Conservation (phyloP, 1,140 invertebrate species). For the Hypsibius dujardini region DNA sequence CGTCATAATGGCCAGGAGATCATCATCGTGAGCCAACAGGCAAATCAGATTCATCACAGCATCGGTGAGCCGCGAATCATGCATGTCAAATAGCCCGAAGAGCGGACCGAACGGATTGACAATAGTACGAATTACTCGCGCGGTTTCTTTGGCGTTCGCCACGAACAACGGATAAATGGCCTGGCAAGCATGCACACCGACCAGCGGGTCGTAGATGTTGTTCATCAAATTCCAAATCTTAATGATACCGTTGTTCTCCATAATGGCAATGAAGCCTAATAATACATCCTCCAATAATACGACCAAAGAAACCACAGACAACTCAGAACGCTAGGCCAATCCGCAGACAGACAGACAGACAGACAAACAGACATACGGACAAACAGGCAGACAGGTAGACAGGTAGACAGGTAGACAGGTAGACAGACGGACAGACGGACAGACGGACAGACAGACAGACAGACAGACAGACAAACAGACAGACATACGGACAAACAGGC, state of each 20-base stretch:
- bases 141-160: background rate
- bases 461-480: too few relatives aligned
- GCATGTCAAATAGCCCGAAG: background rate
- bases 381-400: too few relatives aligned
- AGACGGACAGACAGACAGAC: too few relatives aligned
- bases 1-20: slow-evolving; percentile 7
- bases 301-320: too few relatives aligned
- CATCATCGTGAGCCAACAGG: background rate
- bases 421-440: too few relatives aligned
- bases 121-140: background rate
- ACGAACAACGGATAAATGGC: slow-evolving; percentile 10
- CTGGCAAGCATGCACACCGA: slow-evolving; percentile 1
- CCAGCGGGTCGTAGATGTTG: background rate
- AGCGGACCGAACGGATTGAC: slow-evolving; percentile 9
- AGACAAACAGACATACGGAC: too few relatives aligned
- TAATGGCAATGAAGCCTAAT: background rate
- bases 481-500: too few relatives aligned
- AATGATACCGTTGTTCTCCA: background rate
- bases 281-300: background rate
- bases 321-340: too few relatives aligned
- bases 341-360: too few relatives aligned
- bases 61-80: background rate
- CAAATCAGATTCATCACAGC: background rate
- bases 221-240: slow-evolving; percentile 12
- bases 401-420: too few relatives aligned